Conservation (phyloP, 2,797 vertebrate genomes). For the Heterohyrax brucei region DNA sequence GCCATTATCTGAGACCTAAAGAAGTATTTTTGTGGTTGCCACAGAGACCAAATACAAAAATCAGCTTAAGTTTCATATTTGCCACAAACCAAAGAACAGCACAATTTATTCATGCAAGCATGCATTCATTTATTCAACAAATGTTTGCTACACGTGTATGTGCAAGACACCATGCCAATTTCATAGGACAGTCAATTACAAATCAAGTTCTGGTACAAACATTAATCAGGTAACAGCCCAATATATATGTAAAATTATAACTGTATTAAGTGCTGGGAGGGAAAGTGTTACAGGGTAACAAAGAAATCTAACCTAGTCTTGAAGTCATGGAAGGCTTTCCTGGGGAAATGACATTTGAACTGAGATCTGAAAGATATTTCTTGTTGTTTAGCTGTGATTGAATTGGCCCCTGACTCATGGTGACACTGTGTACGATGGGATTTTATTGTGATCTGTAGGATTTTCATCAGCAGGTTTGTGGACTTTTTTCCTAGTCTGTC, state of each 20-base stretch:
- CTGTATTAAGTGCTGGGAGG: background rate
- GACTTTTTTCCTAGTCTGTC: background rate
- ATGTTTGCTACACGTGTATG: background rate
- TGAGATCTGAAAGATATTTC: background rate
- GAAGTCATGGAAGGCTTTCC: background rate
- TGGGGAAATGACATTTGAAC: background rate
- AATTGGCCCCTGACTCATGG: background rate
- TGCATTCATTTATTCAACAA: background rate
- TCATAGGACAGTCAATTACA: background rate
- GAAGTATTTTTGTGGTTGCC: background rate
- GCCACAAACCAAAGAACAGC: background rate
- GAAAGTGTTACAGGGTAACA: background rate
- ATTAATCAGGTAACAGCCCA: too few species aligned
- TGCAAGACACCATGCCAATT: background rate
- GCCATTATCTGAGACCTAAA: background rate
- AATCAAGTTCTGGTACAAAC: background rate
- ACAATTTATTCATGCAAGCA: too few species aligned
- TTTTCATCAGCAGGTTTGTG: background rate
- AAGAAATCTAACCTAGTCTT: background rate
- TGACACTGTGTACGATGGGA: background rate
- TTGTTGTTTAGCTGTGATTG: background rate
- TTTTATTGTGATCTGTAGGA: background rate
- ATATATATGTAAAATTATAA: background rate
- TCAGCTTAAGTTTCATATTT: background rate
- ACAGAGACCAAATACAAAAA: background rate